Base-by-base conservation (phyloP, 92 coral and sea anemone genomes). In the Parazoanthus atlanticus region DNA sequence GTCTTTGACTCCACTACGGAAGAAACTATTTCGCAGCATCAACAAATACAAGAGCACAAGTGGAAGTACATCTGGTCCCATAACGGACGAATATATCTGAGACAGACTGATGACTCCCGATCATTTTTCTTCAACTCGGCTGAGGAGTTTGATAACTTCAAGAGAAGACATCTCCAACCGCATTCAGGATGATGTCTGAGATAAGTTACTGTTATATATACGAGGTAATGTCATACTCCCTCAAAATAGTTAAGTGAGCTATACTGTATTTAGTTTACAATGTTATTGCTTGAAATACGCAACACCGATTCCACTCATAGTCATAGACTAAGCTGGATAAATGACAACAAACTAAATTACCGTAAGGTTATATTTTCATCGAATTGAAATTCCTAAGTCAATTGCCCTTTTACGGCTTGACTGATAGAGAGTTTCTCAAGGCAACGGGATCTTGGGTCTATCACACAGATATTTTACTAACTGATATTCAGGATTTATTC, bases 21-120 rank as follows among this genome's bases (percentile, higher is more conserved):
- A 79, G 43, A 30, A 52, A 29, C 70, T 79, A 29, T 79, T 79
- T 49, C 70, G 9, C 41, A 28, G 56, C 31, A 38, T 74, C 49
- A 74, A 74, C 47, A 74, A 74, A 34, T 40, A 40, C 61, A 43
- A 77, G 49, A 77, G 58, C 81, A 77, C 82, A 74, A 74, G 11
- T 74, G 79, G 79, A 74, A 74, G 26, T 74, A 74, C 47, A 74
- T 74, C 28, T 74, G 79, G 79, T 74, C 79, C 46, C 25, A 74
- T 49, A 74, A 74, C n/a, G 79, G 79, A 38, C 79, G 79, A 32
- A 74, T 74, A 34, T 74, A 74, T 34, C 33, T 74, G 43, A 74
- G 26, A 21, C 46, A 74, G 79, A 74, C 26, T 74, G 79, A 31
- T 32, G 49, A 34, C 49, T 32, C 79, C 25, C 65, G 65, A 23